Percentiles rank a stretch among this genome's conserved stretches.
These are phyloP conservation scores for Fulmarus glacialis DNA, from an alignment of 2,113 vertebrate species.

Conservation along the genomic window DNA sequence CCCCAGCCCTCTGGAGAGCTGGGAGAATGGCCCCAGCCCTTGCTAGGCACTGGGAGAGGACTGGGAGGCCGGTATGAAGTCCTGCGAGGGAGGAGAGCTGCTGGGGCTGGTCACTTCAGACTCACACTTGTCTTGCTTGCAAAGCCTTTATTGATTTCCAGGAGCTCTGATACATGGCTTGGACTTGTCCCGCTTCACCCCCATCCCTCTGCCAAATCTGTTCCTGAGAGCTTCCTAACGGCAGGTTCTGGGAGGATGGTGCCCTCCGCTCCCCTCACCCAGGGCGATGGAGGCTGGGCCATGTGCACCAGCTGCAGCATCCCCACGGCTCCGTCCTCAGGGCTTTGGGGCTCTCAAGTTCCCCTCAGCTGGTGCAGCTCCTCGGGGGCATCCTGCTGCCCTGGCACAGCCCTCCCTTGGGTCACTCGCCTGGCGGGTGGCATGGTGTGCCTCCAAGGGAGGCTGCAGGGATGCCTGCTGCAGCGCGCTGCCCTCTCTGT, in stretches of 20 bases:
- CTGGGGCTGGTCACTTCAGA: not conserved
- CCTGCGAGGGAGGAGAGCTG: not conserved
- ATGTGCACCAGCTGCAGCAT: not conserved
- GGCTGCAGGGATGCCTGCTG: not conserved
- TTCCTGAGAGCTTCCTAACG: not conserved
- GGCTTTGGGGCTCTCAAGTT: not conserved
- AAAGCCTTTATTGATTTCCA: slow-evolving; percentile 50
- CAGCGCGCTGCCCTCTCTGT: not conserved
- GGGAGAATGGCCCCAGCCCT: not conserved
- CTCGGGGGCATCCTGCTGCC: not conserved
- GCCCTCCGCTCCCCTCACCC: not conserved
- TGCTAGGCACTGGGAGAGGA: not conserved
- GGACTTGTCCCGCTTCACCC: not conserved
- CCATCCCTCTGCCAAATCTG: not conserved
- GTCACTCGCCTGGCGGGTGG: rapidly evolving
- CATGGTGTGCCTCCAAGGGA: not conserved
- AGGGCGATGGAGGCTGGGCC: too few species aligned
- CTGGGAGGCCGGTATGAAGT: rapidly evolving
- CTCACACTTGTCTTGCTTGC: not conserved
- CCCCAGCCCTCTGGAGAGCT: not conserved
- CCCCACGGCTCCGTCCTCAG: rapidly evolving
- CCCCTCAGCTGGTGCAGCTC: not conserved
- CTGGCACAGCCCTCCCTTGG: not conserved
- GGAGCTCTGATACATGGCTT: not conserved
- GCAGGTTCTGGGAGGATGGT: rapidly evolving